phyloP scores from a whole-genome alignment of 2,113 vertebrate species.

The Crotophaga sulcirostris region DNA sequence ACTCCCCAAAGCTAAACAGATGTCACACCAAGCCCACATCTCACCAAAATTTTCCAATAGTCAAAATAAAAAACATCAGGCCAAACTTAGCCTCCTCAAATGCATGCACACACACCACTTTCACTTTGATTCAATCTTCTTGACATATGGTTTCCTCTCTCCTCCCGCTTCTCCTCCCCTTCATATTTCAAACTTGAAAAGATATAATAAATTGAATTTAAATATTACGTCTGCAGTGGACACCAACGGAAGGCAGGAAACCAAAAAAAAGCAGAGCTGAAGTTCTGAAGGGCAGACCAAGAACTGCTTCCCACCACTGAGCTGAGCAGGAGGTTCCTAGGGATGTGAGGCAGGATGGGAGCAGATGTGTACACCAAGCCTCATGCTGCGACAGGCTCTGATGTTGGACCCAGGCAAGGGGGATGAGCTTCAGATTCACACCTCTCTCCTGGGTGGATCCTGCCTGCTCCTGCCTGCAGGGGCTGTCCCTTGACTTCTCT shows the following conservation, averaged over 20 bases:
- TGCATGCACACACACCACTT: neutral
- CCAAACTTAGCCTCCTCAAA: neutral
- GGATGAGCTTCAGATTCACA: neutral
- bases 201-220: neutral
- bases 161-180: neutral
- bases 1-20: neutral
- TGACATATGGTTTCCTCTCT: neutral
- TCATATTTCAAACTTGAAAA: neutral
- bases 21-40: neutral
- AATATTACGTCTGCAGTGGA: neutral
- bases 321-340: neutral
- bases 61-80: neutral
- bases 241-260: neutral
- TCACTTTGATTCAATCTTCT: neutral
- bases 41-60: neutral
- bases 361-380: neutral
- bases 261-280: neutral
- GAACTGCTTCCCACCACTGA: neutral
- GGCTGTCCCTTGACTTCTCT: neutral
- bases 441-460: neutral
- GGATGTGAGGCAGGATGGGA: neutral
- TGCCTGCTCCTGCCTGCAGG: neutral
- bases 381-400: accelerated
- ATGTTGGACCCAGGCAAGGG: accelerated
- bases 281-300: neutral